Evolutionary conservation across 2,888 invertebrate genomes (phyloP), one percentile per base, ranked within the genome.

Genomic region (Pachymerium ferrugineum): DNA sequence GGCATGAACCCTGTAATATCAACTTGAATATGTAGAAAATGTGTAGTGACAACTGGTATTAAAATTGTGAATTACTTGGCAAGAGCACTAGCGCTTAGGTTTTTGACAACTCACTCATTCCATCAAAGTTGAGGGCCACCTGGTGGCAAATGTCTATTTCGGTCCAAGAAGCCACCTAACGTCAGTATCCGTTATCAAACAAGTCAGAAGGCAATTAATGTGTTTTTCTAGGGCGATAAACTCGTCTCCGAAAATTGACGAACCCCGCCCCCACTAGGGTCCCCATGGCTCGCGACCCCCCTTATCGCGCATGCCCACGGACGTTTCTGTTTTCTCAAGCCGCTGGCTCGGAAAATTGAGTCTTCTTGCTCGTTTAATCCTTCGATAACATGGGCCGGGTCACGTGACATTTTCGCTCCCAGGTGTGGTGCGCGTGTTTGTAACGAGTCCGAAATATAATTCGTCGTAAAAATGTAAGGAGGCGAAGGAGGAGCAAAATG

Each of bases 301-400:
- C 68, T 68, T 68, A 68, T 68, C 68, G 30, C 68, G 29, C 29
- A 68, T 28, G 29, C 68, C 68, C 68, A 68, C 30, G 68, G 22
- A 68, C 68, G 68, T 28, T 28, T 30, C 29, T 28, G 14, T 28
- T 68, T 68, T 68, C 30, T 28, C 68, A 30, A 30, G 68, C 68
- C 68, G 68, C 29, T 68, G 68, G 68, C 68, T 68, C 68, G 68
- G 68, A 68, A 68, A 68, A 68, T 68, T 68, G 68, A 30, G 29
- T 28, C 68, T 30, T 30, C 29, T 28, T 28, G 29, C 68, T 68
- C 68, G 68, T 68, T 68, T 68, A 68, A 68, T 68, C 68, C 68
- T 28, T 68, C 30, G 68, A 68, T 68, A 68, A 68, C 68, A 68
- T 68, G 68, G 68, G n/a, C 14, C 28, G 68, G 29, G 28, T 28